These are phyloP conservation scores for Monochamus alternatus DNA, from an alignment of 2,888 invertebrate genomes.

Conservation along the genomic window DNA sequence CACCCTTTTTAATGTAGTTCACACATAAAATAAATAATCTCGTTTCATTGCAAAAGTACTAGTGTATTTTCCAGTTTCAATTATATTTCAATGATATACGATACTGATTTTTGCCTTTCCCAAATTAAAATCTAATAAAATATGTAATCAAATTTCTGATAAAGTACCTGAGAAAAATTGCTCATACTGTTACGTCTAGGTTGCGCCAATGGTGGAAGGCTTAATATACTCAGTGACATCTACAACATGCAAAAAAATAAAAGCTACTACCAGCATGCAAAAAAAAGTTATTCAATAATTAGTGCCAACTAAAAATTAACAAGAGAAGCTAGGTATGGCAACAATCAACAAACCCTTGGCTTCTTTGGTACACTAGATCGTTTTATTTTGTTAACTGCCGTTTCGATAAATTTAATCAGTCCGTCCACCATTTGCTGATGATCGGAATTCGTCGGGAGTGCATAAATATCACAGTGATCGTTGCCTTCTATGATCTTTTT, in stretches of 20 bases:
- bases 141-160: slow-evolving; percentile 27
- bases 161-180: slow-evolving; percentile 66
- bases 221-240: slow-evolving; percentile 71
- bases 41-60: no score
- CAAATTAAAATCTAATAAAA: slow-evolving; percentile 1
- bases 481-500: slow-evolving; percentile 85
- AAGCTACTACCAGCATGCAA: slow-evolving; percentile 57
- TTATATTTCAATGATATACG: no score
- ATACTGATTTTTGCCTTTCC: background rate
- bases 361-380: slow-evolving; percentile 77
- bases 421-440: slow-evolving; percentile 80
- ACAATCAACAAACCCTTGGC: slow-evolving; percentile 79
- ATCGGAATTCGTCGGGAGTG: slow-evolving; percentile 75
- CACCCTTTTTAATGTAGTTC: no score
- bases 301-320: slow-evolving; percentile 28
- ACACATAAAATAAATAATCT: no score
- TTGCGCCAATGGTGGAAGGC: slow-evolving; percentile 67
- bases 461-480: slow-evolving; percentile 88
- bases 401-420: slow-evolving; percentile 88
- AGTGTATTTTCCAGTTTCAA: no score
- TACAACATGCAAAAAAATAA: slow-evolving; percentile 68
- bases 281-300: slow-evolving; percentile 48
- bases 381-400: slow-evolving; percentile 91
- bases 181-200: slow-evolving; percentile 72
- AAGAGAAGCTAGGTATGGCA: slow-evolving; percentile 22